Base-by-base conservation (phyloP, 2,113 vertebrate species). In the Tursiops truncatus region DNA sequence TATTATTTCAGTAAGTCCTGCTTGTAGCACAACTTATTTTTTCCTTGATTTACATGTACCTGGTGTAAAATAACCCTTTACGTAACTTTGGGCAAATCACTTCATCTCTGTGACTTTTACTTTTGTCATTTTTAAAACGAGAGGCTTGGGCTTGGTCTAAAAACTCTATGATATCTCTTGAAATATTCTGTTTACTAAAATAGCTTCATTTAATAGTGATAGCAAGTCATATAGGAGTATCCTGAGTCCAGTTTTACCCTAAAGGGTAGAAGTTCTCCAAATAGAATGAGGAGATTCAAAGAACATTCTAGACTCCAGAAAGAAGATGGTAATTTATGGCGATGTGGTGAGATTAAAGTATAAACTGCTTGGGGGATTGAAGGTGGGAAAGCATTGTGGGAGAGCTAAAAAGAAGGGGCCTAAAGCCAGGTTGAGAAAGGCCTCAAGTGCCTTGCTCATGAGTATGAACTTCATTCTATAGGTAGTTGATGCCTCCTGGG, bases 111-210 rank as follows among this genome's bases (percentile, higher is more conserved):
- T 83, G 6, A 68, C 28, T 47, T 89, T 95, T 77, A 89, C 9
- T 92, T 82, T 67, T 92, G 41, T 90, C 20, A 44, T 70, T 91
- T 96, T 31, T 74, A 94, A 77, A 71, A 50, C 33, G 56, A 90
- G 79, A 82, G 21, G 18, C 5, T 85, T 89, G 11, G 3, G 0
- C 4, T 92, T 97, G 36, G 28, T 76, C 18, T 89, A 89, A 65
- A 94, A 90, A 63, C 76, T 20, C 63, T 53, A 8, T 41, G 2
- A 28, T 93, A 62, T 68, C 47, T 95, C 74, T 65, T 60, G 25
- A 92, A 77, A 53, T 70, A 76, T 13, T 47, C 58, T 5, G 31
- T 91, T 96, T 17, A 68, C n/a, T 82, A 80, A 93, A 81, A 80
- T 60, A 91, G 63, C 77, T 88, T 62, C 56, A 62, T 71, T 91